Conservation (phyloP, 2,113 vertebrate species). For the Entelurus aequoreus region DNA sequence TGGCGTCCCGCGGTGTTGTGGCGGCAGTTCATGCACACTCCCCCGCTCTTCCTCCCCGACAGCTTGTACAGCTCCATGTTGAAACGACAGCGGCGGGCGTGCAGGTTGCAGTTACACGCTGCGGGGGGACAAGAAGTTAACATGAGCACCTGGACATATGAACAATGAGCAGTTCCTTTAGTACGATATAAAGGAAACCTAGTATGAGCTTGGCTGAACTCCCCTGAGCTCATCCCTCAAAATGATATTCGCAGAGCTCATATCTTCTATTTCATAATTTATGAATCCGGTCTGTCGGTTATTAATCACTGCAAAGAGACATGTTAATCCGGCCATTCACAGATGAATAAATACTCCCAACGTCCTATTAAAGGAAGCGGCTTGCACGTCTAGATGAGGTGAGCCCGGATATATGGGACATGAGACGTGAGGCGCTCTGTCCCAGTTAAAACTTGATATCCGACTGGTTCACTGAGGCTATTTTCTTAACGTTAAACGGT, state of each 20-base stretch:
- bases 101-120: constrained; percentile 96
- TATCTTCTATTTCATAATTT: constrained; percentile 65
- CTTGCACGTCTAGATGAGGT: constrained; percentile 49
- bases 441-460: constrained; percentile 20
- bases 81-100: constrained; percentile 87
- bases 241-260: constrained; percentile 61
- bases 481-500: not conserved
- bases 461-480: constrained; percentile 21
- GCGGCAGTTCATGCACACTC: constrained; percentile 89
- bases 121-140: constrained; percentile 16
- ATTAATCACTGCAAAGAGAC: constrained; percentile 58
- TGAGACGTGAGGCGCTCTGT: constrained; percentile 19
- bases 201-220: constrained; percentile 36
- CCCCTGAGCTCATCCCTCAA: constrained; percentile 61
- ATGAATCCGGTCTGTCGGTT: constrained; percentile 53
- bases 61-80: constrained; percentile 93
- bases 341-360: constrained; percentile 50
- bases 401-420: constrained; percentile 40
- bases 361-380: constrained; percentile 51
- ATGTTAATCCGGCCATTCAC: constrained; percentile 55
- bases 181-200: too few species aligned
- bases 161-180: too few species aligned
- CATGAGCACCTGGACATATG: not conserved
- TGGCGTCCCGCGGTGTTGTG: constrained; percentile 89
- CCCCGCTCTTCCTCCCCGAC: constrained; percentile 85